phyloP scores from a whole-genome alignment of 2,888 invertebrate species.

The Drosophila cognata region DNA sequence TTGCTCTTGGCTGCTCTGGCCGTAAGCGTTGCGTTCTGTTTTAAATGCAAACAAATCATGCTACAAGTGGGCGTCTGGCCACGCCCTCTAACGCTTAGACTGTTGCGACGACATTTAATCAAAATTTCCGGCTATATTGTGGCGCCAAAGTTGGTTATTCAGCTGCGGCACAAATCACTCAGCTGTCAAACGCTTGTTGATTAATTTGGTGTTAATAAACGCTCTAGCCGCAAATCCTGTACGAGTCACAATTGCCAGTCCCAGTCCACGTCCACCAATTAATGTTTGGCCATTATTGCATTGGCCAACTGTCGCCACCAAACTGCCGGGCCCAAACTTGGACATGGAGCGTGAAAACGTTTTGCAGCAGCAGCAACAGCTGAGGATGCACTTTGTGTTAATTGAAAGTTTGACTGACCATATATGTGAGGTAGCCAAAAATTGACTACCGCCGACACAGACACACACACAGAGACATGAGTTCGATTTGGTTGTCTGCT shows the following conservation, averaged over 20 bases:
- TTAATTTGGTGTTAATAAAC: conserved; percentile 79
- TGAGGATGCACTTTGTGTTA: conserved; percentile 77
- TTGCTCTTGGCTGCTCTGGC: conserved; percentile 40
- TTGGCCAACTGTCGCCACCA: conserved; percentile 53
- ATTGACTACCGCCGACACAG: conserved; percentile 47
- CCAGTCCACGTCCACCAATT: conserved; percentile 59
- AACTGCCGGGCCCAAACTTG: conserved; percentile 63
- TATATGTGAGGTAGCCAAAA: conserved; percentile 72
- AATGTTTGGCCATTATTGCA: conserved; percentile 48
- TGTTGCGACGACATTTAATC: conserved; percentile 61
- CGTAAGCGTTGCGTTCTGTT: conserved; percentile 24
- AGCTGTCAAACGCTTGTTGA: conserved; percentile 77
- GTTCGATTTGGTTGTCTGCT: conserved; percentile 76
- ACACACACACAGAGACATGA: conserved; percentile 31
- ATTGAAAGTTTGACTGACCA: conserved; percentile 76
- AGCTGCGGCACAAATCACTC: conserved; percentile 71
- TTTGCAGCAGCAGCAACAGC: conserved; percentile 44
- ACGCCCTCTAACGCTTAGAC: conserved; percentile 21
- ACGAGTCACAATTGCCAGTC: conserved; percentile 7
- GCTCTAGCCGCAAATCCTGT: conserved; percentile 52
- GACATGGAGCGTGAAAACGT: conserved; percentile 75
- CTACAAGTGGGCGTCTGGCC: conserved; percentile 69
- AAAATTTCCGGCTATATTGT: conserved; percentile 55
- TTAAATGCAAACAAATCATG: conserved; percentile 60
- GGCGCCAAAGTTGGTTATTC: conserved; percentile 64